Conservation (phyloP, 2,888 invertebrate species). For the Acleris sparsana region DNA sequence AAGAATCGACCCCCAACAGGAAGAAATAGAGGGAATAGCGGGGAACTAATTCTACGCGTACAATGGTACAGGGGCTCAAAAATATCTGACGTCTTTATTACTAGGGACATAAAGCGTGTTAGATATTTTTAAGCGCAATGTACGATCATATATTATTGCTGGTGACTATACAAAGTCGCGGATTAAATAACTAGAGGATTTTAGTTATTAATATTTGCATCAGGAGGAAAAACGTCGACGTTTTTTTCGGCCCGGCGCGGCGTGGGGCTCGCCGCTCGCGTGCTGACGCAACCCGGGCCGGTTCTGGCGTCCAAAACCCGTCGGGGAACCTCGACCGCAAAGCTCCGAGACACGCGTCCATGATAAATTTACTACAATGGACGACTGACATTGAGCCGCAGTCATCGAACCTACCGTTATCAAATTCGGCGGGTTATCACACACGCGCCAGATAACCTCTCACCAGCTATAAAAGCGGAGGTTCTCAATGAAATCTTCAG, state of each 20-base stretch:
- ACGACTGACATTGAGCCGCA: constrained; percentile 72
- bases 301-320: constrained; percentile 5
- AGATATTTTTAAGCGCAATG: no score
- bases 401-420: constrained; percentile 74
- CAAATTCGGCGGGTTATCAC: constrained; percentile 72
- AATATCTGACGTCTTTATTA: no score
- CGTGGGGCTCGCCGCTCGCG: no score
- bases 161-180: no score
- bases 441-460: constrained; percentile 77
- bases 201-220: no score
- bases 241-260: not conserved
- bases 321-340: constrained; percentile 11
- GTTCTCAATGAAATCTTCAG: constrained; percentile 59
- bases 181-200: no score
- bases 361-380: constrained; percentile 78
- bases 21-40: no score
- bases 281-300: constrained; percentile 10
- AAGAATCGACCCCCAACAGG: no score
- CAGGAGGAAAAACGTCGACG: not conserved
- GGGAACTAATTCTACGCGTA: no score
- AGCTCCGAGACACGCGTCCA: constrained; percentile 23
- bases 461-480: constrained; percentile 64
- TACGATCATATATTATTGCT: no score
- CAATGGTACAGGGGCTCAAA: no score
- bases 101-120: no score